Evolutionary conservation across 2,797 vertebrate species (phyloP), one percentile per base, ranked within the genome.

Genomic region (Halcyon chelicuti): DNA sequence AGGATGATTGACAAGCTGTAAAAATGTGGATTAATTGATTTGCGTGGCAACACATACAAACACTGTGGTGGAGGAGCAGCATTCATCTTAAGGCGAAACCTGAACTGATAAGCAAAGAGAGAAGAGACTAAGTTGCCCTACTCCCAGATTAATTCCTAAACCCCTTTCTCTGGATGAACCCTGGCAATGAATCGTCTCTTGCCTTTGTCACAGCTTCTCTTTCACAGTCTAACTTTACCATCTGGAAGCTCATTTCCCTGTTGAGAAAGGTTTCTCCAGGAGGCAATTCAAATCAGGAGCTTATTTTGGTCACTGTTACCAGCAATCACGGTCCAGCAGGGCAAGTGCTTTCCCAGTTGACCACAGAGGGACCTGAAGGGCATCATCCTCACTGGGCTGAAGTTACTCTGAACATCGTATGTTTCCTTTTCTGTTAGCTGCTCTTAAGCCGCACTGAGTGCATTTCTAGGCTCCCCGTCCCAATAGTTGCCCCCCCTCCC

Each of bases 1-100:
- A 85, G 40, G 37, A 67, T 54, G 76, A 68, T 29, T 65, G 80
- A 39, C 52, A 87, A 74, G 25, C 31, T 82, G 26, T 62, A 51
- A 63, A 88, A 92, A 84, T 44, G 49, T 75, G 51, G 54, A 75
- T 91, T 58, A 66, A 47, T 78, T 44, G 5, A 66, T 86, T 88
- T 95, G 35, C 49, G 67, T 78, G 66, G 67, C 67, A 90, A 57
- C 52, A 74, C 20, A 26, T 17, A 57, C 29, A 58, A 79, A 49
- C 67, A 60, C 22, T 54, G 42, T 33, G 33, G 5, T 86, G 37
- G 14, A 91, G 33, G 37, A 86, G 6, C 52, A 67, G 17, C 11
- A 21, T 79, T 73, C 47, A 22, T 42, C 54, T 68, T 35, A 58
- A 78, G 63, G 46, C 72, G 47, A 61, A 3, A 68, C 19, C 20